These are phyloP conservation scores for Sycobia sp. DNA, from an alignment of 1,140 invertebrate species.

Conservation along the genomic window DNA sequence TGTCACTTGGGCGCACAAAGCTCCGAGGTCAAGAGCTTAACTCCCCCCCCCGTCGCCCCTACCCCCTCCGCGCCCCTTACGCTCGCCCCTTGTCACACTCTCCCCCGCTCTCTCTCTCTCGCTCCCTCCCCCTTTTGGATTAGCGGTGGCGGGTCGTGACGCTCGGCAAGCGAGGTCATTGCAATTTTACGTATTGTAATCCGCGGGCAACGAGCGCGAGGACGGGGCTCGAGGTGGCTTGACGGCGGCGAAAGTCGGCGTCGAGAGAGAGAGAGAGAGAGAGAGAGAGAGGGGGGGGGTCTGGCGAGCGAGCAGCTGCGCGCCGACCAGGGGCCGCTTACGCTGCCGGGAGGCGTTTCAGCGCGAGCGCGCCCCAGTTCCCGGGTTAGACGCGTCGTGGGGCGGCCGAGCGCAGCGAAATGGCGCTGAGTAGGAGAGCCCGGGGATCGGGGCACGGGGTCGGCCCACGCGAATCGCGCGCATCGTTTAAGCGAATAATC, in stretches of 20 bases:
- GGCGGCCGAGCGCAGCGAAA: too few relatives aligned
- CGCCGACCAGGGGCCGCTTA: too few relatives aligned
- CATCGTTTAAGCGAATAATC: too few relatives aligned
- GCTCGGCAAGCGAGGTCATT: too few relatives aligned
- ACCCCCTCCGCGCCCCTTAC: not conserved
- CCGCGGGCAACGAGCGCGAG: not conserved
- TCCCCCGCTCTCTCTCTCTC: not conserved
- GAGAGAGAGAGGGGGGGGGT: not conserved
- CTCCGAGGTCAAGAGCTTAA: conserved; percentile 16
- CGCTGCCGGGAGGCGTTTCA: too few relatives aligned
- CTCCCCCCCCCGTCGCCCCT: not conserved
- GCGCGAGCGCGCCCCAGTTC: too few relatives aligned
- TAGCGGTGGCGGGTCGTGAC: not conserved
- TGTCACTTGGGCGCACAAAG: conserved; percentile 16
- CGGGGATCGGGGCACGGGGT: too few relatives aligned
- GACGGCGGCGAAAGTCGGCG: not conserved
- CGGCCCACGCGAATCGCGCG: too few relatives aligned
- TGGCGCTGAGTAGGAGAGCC: too few relatives aligned
- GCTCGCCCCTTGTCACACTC: not conserved
- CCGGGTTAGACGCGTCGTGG: too few relatives aligned
- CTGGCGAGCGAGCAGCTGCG: too few relatives aligned
- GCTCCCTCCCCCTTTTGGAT: not conserved
- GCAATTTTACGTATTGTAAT: conserved; percentile 20
- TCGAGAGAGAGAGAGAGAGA: not conserved
- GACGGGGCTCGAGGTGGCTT: too few relatives aligned